Conservation (phyloP, 64 coral and sea anemone species). For the Pocillopora damicornis region DNA sequence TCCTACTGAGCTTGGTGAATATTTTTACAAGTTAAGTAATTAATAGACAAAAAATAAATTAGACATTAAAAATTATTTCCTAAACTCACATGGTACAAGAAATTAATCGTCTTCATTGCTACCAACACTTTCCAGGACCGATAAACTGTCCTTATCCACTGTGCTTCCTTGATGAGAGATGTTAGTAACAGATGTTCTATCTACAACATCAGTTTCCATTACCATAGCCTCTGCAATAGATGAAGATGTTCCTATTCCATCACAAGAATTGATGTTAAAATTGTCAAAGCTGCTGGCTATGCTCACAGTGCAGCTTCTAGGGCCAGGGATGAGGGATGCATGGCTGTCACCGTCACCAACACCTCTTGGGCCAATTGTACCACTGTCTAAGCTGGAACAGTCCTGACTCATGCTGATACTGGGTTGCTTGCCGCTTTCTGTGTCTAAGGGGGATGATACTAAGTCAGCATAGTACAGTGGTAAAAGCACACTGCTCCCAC, state of each 20-base stretch:
- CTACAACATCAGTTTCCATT: slow-evolving; percentile 36
- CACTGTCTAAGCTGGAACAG: slow-evolving; percentile 88
- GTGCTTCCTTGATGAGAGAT: slow-evolving; percentile 29
- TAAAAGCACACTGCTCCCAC: too few relatives aligned
- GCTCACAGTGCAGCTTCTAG: slow-evolving; percentile 94
- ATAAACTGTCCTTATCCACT: slow-evolving; percentile 74
- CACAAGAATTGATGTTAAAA: slow-evolving; percentile 73
- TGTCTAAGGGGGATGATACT: slow-evolving; percentile 38
- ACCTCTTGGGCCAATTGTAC: slow-evolving; percentile 71
- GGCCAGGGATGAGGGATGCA: slow-evolving; percentile 87
- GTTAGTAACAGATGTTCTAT: slow-evolving; percentile 37
- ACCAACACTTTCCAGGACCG: slow-evolving; percentile 84
- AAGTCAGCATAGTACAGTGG: neutral
- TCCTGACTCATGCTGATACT: slow-evolving; percentile 98
- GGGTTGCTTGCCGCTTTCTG: slow-evolving; percentile 90
- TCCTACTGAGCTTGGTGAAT: too few relatives aligned
- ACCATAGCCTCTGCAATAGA: slow-evolving; percentile 62
- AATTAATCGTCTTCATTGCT: slow-evolving; percentile 72
- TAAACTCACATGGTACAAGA: neutral
- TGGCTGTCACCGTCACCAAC: slow-evolving; percentile 81
- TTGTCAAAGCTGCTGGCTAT: slow-evolving; percentile 99
- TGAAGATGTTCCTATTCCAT: slow-evolving; percentile 46
- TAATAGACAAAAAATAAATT: neutral
- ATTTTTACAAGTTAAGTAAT: too few relatives aligned
- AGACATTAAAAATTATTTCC: neutral